phyloP scores from a whole-genome alignment of 1,140 invertebrate genomes.

The Drosophila takahashii region DNA sequence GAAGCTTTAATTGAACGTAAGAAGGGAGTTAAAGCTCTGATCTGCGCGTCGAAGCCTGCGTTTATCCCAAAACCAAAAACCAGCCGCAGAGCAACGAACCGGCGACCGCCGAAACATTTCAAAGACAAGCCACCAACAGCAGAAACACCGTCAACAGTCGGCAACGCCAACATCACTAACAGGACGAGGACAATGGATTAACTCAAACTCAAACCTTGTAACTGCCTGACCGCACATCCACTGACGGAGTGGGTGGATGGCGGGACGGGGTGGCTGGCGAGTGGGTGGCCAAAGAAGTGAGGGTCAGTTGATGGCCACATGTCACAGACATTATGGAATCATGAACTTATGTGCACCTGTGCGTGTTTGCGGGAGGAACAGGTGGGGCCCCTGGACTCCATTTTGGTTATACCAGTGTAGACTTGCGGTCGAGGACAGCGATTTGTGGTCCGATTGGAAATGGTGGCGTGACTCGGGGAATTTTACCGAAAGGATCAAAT shows the following conservation, averaged over 20 bases:
- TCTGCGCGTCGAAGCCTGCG: slow-evolving; percentile 6
- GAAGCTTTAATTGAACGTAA: slow-evolving; percentile 27
- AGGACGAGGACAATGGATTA: slow-evolving; percentile 65
- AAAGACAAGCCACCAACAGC: slow-evolving; percentile 71
- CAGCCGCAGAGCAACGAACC: slow-evolving; percentile 56
- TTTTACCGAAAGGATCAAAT: background rate
- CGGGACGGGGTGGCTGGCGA: background rate
- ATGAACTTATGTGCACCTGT: slow-evolving; percentile 64
- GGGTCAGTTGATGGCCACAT: slow-evolving; percentile 53
- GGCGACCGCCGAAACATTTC: slow-evolving; percentile 66
- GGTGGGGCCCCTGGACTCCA: slow-evolving; percentile 38
- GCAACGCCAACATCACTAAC: slow-evolving; percentile 34
- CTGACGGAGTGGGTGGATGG: slow-evolving; percentile 9
- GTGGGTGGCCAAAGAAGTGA: slow-evolving; percentile 13
- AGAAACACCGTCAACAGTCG: slow-evolving; percentile 39
- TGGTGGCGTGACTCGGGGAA: slow-evolving; percentile 21
- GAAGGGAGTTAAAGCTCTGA: slow-evolving; percentile 13
- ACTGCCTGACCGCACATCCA: slow-evolving; percentile 67
- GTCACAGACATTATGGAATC: slow-evolving; percentile 80
- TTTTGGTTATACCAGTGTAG: slow-evolving; percentile 56
- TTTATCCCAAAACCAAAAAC: slow-evolving; percentile 50
- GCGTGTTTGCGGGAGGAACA: slow-evolving; percentile 15
- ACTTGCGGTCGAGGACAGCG: slow-evolving; percentile 46
- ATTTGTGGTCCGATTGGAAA: slow-evolving; percentile 52
- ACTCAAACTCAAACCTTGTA: slow-evolving; percentile 73